Evolutionary conservation across 2,888 invertebrate species (phyloP).

Genomic region (Gandaritis pyraliata): DNA sequence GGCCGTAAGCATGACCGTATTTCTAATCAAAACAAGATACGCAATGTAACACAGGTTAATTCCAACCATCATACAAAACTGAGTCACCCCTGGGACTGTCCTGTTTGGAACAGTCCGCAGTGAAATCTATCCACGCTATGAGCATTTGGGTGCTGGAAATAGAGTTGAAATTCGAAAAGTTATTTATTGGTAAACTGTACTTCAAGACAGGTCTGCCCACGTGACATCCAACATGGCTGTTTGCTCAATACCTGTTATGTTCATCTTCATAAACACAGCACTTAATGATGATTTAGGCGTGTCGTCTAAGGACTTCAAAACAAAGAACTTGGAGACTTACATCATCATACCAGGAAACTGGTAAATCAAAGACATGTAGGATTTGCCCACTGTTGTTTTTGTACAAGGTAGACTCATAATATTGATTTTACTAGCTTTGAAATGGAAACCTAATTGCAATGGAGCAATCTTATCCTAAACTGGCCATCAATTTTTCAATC

Average conservation of each 20-base stretch:
- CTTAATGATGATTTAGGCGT: slow-evolving; percentile 30
- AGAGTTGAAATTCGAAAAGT: slow-evolving; percentile 5
- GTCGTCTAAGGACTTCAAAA: slow-evolving; percentile 33
- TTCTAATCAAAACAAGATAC: slow-evolving; percentile 15
- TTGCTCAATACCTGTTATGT: slow-evolving; percentile 53
- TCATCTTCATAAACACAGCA: slow-evolving; percentile 44
- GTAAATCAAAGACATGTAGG: slow-evolving; percentile 6
- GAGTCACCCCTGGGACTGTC: slow-evolving; percentile 20
- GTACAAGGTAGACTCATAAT: not conserved
- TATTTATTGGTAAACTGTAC: slow-evolving; percentile 19
- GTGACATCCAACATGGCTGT: slow-evolving; percentile 46
- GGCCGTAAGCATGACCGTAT: not conserved
- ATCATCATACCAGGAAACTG: slow-evolving; percentile 19
- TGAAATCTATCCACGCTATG: slow-evolving; percentile 5
- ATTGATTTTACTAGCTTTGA: not conserved
- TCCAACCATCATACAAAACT: slow-evolving; percentile 23
- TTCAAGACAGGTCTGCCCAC: slow-evolving; percentile 61
- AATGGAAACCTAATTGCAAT: too few relatives aligned
- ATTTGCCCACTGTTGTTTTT: not conserved
- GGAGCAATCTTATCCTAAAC: too few relatives aligned
- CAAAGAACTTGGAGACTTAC: slow-evolving; percentile 22
- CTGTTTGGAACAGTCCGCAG: slow-evolving; percentile 2
- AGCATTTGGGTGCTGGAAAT: slow-evolving; percentile 3
- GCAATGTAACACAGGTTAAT: slow-evolving; percentile 18
- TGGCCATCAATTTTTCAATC: not conserved